Conservation (phyloP, 2,113 vertebrate species). For the Pluvialis apricaria region DNA sequence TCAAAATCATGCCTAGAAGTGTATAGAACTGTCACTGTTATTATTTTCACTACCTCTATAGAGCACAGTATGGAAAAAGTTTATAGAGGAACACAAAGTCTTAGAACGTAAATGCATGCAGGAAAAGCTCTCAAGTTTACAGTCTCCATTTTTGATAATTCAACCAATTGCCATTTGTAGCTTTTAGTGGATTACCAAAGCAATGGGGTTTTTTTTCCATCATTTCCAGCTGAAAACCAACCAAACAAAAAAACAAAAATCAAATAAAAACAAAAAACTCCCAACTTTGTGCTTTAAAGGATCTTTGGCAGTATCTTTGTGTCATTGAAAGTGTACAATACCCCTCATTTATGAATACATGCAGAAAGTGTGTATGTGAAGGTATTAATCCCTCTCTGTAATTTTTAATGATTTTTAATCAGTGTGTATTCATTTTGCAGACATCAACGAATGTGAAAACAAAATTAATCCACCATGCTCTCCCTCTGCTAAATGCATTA, state of each 20-base stretch:
- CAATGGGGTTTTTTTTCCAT: neutral
- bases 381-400: neutral
- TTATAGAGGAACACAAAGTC: neutral
- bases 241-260: neutral
- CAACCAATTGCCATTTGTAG: neutral
- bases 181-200: neutral
- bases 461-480: constrained; percentile 60
- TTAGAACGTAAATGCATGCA: neutral
- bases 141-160: neutral
- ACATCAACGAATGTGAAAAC: constrained; percentile 75
- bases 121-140: neutral
- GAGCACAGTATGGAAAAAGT: neutral
- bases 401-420: neutral
- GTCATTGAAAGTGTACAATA: neutral
- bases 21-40: neutral
- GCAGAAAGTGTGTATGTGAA: neutral
- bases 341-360: neutral
- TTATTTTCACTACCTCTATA: neutral
- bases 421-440: constrained; percentile 39
- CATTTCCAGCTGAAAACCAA: neutral
- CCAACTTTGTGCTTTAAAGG: neutral
- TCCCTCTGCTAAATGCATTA: constrained; percentile 65
- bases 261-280: neutral
- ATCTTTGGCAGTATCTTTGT: neutral
- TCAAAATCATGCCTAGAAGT: neutral